Evolutionary conservation across 1,140 invertebrate genomes (phyloP), one percentile per base, ranked within the genome.

Genomic region (Neodiprion fabricii): DNA sequence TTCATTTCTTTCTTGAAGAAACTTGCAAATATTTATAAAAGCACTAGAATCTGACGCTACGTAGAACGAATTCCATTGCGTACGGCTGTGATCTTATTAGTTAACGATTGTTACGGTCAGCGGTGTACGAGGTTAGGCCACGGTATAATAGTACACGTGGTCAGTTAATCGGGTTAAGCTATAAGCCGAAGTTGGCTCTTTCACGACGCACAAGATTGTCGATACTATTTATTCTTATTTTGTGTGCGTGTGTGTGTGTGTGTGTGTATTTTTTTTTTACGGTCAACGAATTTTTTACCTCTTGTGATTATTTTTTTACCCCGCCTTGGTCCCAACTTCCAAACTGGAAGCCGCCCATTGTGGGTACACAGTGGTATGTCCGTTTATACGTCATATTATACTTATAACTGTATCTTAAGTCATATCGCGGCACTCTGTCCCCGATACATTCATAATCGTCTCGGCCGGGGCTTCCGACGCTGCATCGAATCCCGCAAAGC

Each of bases 91-190:
- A 40, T 61, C n/a, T 17, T 61, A 61, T 61, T 17, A 61, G n/a
- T 61, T 61, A 61, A 61, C n/a, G 53, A 61, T 61, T 61, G 53
- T 61, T 17, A 17, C 11, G n/a, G 53, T 61, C 53, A 7, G n/a
- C 53, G 53, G 53, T 7, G 53, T 17, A 40, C 28, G 28, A 40
- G 28, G 28, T 40, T 40, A 40, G 28, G 28, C 28, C 28, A 40
- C 28, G 28, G 28, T 5, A 40, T 40, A 40, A 40, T 40, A 40
- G 28, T 40, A 61, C 53, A 61, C 11, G 11, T 61, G 53, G 53
- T 61, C 53, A 17, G 11, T 61, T 61, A 61, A 61, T 61, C 53
- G 53, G 53, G 53, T 61, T 61, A 61, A 61, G 53, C 53, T 61
- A 3, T 61, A 17, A 61, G 53, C 53, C 53, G 11, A 17, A 61